phyloP scores from a whole-genome alignment of 2,888 invertebrate species.

The Hesperia comma region DNA sequence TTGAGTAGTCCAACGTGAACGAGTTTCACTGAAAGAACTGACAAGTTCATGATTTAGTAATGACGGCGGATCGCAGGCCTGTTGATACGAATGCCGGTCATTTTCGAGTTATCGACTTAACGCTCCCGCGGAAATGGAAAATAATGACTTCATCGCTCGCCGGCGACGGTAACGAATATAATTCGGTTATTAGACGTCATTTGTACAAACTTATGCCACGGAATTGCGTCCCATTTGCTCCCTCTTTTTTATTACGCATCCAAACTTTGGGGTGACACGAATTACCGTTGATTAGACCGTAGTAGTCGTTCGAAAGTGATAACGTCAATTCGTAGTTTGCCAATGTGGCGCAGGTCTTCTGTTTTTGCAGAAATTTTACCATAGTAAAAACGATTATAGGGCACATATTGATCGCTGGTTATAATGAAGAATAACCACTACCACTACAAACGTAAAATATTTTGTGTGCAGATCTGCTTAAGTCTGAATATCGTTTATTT shows the following conservation, averaged over 20 bases:
- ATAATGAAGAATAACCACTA: no score
- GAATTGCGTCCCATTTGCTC: conserved; percentile 28
- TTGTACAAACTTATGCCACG: conserved; percentile 56
- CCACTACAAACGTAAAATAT: no score
- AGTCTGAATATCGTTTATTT: no score
- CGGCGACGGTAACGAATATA: conserved; percentile 70
- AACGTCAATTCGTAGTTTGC: no score
- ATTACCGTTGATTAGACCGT: conserved; percentile 5
- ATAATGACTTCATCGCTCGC: conserved; percentile 80
- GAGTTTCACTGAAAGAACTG: conserved; percentile 42
- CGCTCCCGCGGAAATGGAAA: conserved; percentile 78
- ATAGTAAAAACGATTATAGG: no score
- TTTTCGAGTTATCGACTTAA: conserved; percentile 83
- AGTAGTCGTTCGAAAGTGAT: no score
- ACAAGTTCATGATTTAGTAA: conserved; percentile 67
- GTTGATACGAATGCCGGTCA: conserved; percentile 75
- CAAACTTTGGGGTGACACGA: conserved; percentile 30
- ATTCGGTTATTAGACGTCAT: conserved; percentile 77
- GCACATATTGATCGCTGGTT: no score
- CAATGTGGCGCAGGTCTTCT: no score
- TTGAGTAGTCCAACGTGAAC: conserved; percentile 42
- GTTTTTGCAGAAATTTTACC: no score
- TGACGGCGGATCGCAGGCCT: conserved; percentile 66
- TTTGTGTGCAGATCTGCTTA: no score
- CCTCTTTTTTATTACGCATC: conserved; percentile 25